Base-by-base conservation (phyloP, 37 sponge, comb jelly and placozoan species). In the Lycopodina hypogea region DNA sequence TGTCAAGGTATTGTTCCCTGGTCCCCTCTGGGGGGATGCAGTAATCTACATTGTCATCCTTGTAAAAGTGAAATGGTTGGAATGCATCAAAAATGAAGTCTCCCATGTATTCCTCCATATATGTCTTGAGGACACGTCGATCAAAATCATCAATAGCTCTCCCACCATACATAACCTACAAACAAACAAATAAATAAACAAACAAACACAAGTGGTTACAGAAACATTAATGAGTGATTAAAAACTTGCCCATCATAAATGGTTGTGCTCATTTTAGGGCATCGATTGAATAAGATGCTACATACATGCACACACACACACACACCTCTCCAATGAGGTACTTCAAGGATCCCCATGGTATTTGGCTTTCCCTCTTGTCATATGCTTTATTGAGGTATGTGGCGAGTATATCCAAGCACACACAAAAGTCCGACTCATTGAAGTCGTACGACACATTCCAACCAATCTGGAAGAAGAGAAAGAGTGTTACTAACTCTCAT, bases 81-180 rank as follows among this genome's bases (percentile, higher is more conserved):
- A 98, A 98, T 34, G 99, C 91, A 74, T 98, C 99, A 77, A 98
- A 98, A 30, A 98, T 98, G 77, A 98, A 98, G 82, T 98, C 99
- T 71, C 99, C 99, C 94, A 98, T 96, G 84, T 98, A 98, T 60
- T 98, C 99, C 52, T 98, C 96, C 99, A 98, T 98, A 86, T 98
- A 98, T 18, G 90, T 98, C 78, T 77, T 98, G 69, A 98, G 94
- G 35, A 98, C 88, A 26, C 99, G 77, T 14, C 99, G 69, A 55
- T 98, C 99, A 86, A 95, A 98, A 67, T 95, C 92, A 72, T 98
- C 99, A 72, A 98, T 98, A 32, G 96, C 99, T 72, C 99, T 65
- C 1, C 99, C 99, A 32, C 99, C 99, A 74, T 98, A 98, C 99
- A 98, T 98, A 65, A 98, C 94, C 94, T 93, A 71, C 28, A 57